These are phyloP conservation scores for Tetragnatha montana DNA, from an alignment of 2,888 invertebrate species.

Conservation along the genomic window DNA sequence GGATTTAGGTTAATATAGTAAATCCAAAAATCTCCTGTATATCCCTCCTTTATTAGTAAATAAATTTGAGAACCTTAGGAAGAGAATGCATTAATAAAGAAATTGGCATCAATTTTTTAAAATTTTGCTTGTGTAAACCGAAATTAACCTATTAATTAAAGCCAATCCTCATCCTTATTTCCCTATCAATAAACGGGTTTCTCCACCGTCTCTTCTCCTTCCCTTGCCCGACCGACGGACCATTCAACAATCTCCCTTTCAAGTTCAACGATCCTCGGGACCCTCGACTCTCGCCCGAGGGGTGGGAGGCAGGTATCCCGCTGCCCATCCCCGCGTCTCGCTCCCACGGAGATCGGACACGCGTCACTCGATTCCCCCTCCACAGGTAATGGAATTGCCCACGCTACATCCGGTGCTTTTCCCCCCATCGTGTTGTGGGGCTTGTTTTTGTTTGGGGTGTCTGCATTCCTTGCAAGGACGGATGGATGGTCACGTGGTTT, in stretches of 20 bases:
- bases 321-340: not conserved
- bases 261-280: slow-evolving; percentile 48
- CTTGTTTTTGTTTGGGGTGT: not conserved
- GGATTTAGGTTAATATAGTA: no score
- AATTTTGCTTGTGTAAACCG: no score
- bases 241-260: not conserved
- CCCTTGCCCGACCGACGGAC: not conserved
- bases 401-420: slow-evolving; percentile 51
- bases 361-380: not conserved
- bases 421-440: not conserved
- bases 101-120: no score
- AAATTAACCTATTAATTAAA: no score
- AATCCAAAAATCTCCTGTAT: no score
- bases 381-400: slow-evolving; percentile 28
- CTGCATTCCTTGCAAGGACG: slow-evolving; percentile 45
- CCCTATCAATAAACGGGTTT: no score
- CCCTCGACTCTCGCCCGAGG: not conserved
- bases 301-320: slow-evolving; percentile 25
- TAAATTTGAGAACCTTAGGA: no score
- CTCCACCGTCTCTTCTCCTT: not conserved
- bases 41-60: no score
- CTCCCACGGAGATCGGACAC: not conserved
- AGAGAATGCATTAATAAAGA: no score
- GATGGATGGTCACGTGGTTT: not conserved
- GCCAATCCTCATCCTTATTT: no score